Evolutionary conservation across 2,888 invertebrate genomes (phyloP).

Genomic region (Pocota personata): DNA sequence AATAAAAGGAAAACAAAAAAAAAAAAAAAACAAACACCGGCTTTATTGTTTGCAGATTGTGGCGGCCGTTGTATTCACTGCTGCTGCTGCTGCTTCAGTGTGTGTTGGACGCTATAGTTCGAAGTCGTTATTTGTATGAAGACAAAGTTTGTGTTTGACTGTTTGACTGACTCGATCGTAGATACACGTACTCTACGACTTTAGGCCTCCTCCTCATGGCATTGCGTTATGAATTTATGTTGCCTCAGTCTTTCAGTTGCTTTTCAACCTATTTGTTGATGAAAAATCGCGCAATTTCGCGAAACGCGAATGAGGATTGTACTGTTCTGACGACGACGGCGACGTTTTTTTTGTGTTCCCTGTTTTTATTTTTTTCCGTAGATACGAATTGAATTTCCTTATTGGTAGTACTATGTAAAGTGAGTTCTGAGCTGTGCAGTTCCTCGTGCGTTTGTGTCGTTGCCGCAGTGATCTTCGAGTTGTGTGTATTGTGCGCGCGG

Average conservation of each 20-base stretch:
- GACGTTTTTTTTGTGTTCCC: constrained; percentile 6
- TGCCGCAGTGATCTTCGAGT: constrained; percentile 37
- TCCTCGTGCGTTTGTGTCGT: constrained; percentile 55
- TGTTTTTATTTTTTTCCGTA: constrained; percentile 30
- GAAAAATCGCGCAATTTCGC: constrained; percentile 54
- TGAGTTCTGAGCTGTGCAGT: constrained; percentile 14
- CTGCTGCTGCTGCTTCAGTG: constrained; percentile 16
- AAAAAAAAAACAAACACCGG: constrained; percentile 64
- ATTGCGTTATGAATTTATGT: constrained; percentile 62
- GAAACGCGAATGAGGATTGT: constrained; percentile 42
- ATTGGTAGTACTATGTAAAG: constrained; percentile 40
- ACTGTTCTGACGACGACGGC: neutral
- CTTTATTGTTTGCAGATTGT: constrained; percentile 70
- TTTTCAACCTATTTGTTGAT: constrained; percentile 57
- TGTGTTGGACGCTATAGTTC: constrained; percentile 50
- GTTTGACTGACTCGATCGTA: constrained; percentile 69
- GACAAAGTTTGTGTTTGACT: constrained; percentile 49
- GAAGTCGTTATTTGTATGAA: constrained; percentile 47
- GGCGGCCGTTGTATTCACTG: neutral
- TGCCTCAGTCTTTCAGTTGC: constrained; percentile 69
- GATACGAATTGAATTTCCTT: constrained; percentile 70
- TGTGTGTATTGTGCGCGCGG: constrained; percentile 14
- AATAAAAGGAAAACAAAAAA: neutral
- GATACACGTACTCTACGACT: constrained; percentile 20
- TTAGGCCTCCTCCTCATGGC: constrained; percentile 46